These are phyloP conservation scores for Imbricaverruca yamaguchii DNA, from an alignment of 2,888 invertebrate species.

Conservation along the genomic window DNA sequence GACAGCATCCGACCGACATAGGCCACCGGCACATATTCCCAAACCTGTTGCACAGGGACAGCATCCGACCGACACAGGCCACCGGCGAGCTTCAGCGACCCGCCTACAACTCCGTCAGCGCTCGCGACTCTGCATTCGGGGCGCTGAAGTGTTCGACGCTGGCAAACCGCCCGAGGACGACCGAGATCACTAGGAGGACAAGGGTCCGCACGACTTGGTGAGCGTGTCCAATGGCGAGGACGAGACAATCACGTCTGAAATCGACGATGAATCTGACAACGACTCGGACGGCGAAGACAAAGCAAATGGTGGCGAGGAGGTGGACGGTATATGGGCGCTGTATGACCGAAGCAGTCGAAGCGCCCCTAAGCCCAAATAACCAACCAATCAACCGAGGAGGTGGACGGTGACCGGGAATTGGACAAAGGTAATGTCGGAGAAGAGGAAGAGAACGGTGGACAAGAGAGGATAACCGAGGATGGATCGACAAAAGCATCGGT, in stretches of 20 bases:
- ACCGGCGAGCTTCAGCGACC: constrained; percentile 60
- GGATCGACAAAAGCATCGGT: constrained; percentile 30
- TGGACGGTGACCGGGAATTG: constrained; percentile 36
- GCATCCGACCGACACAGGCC: constrained; percentile 81
- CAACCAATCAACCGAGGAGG: too few species aligned
- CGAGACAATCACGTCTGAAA: neutral
- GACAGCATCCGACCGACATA: constrained; percentile 84
- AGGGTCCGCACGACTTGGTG: constrained; percentile 33
- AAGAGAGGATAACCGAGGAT: constrained; percentile 24
- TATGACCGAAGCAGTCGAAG: too few species aligned
- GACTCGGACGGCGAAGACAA: constrained; percentile 33
- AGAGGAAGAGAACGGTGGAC: constrained; percentile 30
- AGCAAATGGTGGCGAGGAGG: constrained; percentile 28
- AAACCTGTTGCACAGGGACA: constrained; percentile 73
- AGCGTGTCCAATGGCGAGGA: neutral
- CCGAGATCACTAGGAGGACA: constrained; percentile 39
- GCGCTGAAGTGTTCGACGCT: constrained; percentile 66
- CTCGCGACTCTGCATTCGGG: constrained; percentile 73
- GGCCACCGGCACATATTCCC: constrained; percentile 68
- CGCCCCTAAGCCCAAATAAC: too few species aligned
- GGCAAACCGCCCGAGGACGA: constrained; percentile 4
- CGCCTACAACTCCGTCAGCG: constrained; percentile 73
- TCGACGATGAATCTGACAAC: too few species aligned
- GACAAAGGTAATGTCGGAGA: constrained; percentile 31
- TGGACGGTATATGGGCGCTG: too few species aligned